phyloP scores from a whole-genome alignment of 2,888 invertebrate species.

The Stenolophus ochropezus region DNA sequence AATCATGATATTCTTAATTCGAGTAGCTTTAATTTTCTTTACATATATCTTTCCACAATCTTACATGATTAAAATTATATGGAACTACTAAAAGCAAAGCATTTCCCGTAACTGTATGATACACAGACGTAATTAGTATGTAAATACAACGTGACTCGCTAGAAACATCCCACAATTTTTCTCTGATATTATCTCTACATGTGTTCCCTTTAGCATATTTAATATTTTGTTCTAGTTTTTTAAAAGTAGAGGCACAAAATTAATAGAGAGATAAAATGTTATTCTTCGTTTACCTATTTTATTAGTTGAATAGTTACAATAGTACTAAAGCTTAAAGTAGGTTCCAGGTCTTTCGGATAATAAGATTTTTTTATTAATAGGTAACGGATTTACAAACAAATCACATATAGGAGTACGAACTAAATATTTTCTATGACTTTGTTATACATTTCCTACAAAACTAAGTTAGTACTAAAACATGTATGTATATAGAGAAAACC shows the following conservation, averaged over 20 bases:
- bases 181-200: constrained; percentile 23
- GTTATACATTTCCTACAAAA: too few species aligned
- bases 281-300: too few species aligned
- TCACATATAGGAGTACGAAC: too few species aligned
- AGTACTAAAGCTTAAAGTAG: too few species aligned
- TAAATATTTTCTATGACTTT: too few species aligned
- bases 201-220: constrained; percentile 31
- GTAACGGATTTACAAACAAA: too few species aligned
- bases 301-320: too few species aligned
- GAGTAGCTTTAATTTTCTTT: background rate
- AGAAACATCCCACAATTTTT: background rate
- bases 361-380: too few species aligned
- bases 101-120: constrained; percentile 10
- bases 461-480: too few species aligned
- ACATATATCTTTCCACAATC: background rate
- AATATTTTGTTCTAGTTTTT: background rate
- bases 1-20: background rate
- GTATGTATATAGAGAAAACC: too few species aligned
- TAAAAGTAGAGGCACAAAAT: background rate
- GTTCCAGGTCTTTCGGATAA: too few species aligned
- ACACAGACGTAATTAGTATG: constrained; percentile 21
- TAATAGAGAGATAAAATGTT: background rate
- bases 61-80: background rate
- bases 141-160: constrained; percentile 22
- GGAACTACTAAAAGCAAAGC: background rate